phyloP scores from a whole-genome alignment of 2,113 vertebrate species.

The Petaurus breviceps region DNA sequence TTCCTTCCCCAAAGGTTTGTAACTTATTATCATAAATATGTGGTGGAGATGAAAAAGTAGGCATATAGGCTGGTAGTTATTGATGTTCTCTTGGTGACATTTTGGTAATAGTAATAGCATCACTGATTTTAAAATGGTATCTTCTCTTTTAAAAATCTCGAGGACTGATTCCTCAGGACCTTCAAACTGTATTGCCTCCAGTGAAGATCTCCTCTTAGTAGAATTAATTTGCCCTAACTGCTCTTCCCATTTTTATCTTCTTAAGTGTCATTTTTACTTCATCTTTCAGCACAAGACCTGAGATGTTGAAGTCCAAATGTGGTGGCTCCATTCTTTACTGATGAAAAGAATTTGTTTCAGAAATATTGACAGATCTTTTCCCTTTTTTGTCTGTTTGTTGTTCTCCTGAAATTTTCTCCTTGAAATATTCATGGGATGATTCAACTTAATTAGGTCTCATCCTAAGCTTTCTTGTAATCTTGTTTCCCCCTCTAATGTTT shows the following conservation, averaged over 20 bases:
- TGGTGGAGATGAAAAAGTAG: too few relatives aligned
- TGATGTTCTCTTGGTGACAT: too few relatives aligned
- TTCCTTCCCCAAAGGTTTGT: too few relatives aligned
- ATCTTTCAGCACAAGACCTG: neutral
- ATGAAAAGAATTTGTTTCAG: neutral
- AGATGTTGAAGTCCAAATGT: neutral
- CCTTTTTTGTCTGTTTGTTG: neutral
- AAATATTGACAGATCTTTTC: neutral
- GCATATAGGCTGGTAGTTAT: too few relatives aligned
- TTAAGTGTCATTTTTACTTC: neutral
- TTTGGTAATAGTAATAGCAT: neutral
- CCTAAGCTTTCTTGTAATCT: neutral
- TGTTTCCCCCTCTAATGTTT: neutral
- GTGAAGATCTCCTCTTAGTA: neutral
- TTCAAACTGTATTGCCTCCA: neutral
- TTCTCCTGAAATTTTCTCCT: neutral
- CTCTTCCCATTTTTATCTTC: neutral
- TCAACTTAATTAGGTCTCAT: neutral
- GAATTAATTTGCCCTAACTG: neutral
- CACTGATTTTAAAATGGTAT: neutral
- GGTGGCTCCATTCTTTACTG: neutral
- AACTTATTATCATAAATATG: too few relatives aligned
- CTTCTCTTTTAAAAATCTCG: neutral
- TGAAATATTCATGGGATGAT: neutral
- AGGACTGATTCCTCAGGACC: neutral